These are phyloP conservation scores for Characodon lateralis DNA, from an alignment of 2,797 vertebrate genomes.

Conservation along the genomic window DNA sequence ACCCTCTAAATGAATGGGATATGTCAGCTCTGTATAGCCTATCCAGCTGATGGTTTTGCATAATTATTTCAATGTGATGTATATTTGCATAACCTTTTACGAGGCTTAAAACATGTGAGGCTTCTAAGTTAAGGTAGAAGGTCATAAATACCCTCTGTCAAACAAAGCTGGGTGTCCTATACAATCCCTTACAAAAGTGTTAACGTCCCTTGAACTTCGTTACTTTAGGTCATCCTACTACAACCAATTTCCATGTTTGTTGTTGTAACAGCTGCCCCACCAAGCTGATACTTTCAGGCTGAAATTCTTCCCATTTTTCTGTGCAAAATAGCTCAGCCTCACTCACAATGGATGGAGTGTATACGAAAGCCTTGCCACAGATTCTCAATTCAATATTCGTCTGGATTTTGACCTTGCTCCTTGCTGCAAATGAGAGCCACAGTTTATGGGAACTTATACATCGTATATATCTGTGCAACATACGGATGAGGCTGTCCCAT, in stretches of 20 bases:
- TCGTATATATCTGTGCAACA: too few species aligned
- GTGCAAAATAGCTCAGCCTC: too few species aligned
- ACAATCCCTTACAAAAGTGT: neutral
- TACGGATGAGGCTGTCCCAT: too few species aligned
- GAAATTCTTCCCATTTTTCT: too few species aligned
- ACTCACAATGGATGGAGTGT: too few species aligned
- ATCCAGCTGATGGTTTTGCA: constrained; percentile 59
- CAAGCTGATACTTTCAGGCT: too few species aligned
- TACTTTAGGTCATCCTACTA: too few species aligned
- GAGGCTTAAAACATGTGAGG: constrained; percentile 45
- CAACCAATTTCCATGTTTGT: neutral
- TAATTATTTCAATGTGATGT: constrained; percentile 77
- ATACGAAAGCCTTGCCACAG: neutral
- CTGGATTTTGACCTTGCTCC: neutral
- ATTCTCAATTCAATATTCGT: neutral
- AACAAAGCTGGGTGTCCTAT: neutral
- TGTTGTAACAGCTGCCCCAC: neutral
- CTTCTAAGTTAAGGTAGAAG: constrained; percentile 55
- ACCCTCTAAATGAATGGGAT: constrained; percentile 72
- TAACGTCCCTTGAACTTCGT: neutral
- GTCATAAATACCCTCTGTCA: constrained; percentile 8
- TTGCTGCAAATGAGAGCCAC: too few species aligned
- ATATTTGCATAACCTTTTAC: constrained; percentile 73
- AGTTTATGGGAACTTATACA: too few species aligned
- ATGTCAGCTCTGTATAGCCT: constrained; percentile 68